Conservation (phyloP, 2,888 invertebrate species). For the Hypolimnas misippus region DNA sequence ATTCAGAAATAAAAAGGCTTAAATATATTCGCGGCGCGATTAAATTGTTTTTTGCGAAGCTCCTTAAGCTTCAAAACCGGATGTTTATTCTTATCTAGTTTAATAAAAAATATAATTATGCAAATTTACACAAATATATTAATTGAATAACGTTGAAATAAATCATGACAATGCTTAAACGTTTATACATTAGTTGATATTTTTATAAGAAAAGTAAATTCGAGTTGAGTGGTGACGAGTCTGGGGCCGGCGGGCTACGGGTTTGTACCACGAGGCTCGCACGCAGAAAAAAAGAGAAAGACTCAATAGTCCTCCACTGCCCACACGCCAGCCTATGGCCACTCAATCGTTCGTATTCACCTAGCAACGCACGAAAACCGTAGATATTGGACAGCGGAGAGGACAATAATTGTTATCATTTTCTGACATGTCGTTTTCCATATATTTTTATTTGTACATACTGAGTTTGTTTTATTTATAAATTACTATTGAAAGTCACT, state of each 20-base stretch:
- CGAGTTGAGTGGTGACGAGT: slow-evolving; percentile 73
- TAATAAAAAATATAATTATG: no score
- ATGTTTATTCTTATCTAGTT: no score
- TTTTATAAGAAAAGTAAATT: slow-evolving; percentile 53
- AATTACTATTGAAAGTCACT: no score
- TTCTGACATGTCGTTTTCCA: no score
- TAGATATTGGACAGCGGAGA: slow-evolving; percentile 48
- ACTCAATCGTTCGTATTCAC: slow-evolving; percentile 76
- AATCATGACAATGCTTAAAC: slow-evolving; percentile 53
- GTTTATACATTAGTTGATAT: slow-evolving; percentile 53
- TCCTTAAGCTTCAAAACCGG: no score
- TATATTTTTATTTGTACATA: neutral
- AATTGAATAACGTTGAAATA: slow-evolving; percentile 45
- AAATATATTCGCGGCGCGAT: no score
- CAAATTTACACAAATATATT: no score
- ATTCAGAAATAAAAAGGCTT: slow-evolving; percentile 26
- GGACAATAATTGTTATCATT: slow-evolving; percentile 27
- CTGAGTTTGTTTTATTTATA: neutral
- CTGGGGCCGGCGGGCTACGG: slow-evolving; percentile 27
- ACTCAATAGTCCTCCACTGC: slow-evolving; percentile 77
- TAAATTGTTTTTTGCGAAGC: no score
- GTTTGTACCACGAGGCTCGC: slow-evolving; percentile 43
- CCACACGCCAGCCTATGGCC: slow-evolving; percentile 80
- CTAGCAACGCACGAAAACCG: slow-evolving; percentile 53
- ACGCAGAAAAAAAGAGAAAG: slow-evolving; percentile 69